phyloP scores from a whole-genome alignment of 1,140 invertebrate species.

The Drosophila orena region DNA sequence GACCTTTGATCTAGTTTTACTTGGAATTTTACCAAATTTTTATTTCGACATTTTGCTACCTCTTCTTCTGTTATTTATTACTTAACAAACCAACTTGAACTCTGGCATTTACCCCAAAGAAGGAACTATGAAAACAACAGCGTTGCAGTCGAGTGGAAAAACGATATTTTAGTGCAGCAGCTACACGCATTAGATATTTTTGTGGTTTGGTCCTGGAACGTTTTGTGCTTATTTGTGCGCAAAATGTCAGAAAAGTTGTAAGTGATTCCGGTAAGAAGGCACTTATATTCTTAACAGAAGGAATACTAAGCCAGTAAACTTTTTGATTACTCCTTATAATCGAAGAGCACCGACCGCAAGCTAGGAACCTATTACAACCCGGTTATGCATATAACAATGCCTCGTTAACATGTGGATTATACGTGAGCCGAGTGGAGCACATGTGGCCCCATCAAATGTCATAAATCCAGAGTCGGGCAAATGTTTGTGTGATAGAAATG shows the following conservation, averaged over 20 bases:
- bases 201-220: background rate
- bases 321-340: background rate
- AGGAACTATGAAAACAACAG: conserved; percentile 9
- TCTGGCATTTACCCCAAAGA: conserved; percentile 16
- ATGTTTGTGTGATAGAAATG: background rate
- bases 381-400: conserved; percentile 34
- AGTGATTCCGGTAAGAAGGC: background rate
- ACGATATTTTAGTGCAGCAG: conserved; percentile 18
- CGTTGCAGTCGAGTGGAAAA: conserved; percentile 26
- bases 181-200: conserved; percentile 1
- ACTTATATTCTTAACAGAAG: background rate
- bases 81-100: conserved; percentile 1
- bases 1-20: conserved; percentile 26
- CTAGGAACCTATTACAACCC: conserved; percentile 12
- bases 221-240: conserved; percentile 3
- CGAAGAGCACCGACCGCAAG: conserved; percentile 5
- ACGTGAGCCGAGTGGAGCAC: conserved; percentile 47
- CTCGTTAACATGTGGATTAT: conserved; percentile 49
- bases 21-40: background rate
- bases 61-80: conserved; percentile 22
- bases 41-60: conserved; percentile 15
- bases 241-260: conserved; percentile 3
- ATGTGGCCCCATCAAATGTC: conserved; percentile 48
- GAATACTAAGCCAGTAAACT: background rate
- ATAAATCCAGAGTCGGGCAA: conserved; percentile 45